Evolutionary conservation across 2,797 vertebrate genomes (phyloP).

Genomic region (Protonibea diacanthus): DNA sequence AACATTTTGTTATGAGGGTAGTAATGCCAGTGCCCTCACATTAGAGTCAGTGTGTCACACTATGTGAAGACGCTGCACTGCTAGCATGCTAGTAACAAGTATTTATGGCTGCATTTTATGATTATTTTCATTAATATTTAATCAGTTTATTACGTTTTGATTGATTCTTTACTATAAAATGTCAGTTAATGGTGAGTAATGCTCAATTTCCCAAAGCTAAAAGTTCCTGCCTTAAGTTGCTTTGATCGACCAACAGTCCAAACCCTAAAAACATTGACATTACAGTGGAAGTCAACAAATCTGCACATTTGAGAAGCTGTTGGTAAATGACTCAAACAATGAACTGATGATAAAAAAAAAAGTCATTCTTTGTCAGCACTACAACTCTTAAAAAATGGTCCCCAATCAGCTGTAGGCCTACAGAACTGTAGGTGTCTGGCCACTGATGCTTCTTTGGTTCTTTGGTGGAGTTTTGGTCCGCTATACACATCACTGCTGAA

Average conservation of each 20-base stretch:
- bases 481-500: too few relatives aligned
- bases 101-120: neutral
- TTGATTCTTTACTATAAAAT: neutral
- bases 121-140: neutral
- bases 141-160: neutral
- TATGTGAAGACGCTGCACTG: too few relatives aligned
- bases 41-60: neutral
- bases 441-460: too few relatives aligned
- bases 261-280: neutral
- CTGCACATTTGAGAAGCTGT: too few relatives aligned
- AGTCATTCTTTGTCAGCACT: neutral
- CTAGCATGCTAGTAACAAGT: neutral
- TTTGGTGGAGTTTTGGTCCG: too few relatives aligned
- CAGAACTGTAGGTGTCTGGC: too few relatives aligned
- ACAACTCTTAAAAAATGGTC: too few relatives aligned
- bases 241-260: neutral
- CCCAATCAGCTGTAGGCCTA: too few relatives aligned
- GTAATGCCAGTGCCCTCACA: neutral
- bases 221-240: neutral
- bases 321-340: neutral
- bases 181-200: too few relatives aligned
- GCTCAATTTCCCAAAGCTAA: neutral
- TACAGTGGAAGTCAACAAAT: neutral
- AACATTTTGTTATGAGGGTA: slow-evolving; percentile 23
- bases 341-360: neutral